These are phyloP conservation scores for Drosophila mojavensis DNA, from an alignment of 1,140 invertebrate species.

Conservation along the genomic window DNA sequence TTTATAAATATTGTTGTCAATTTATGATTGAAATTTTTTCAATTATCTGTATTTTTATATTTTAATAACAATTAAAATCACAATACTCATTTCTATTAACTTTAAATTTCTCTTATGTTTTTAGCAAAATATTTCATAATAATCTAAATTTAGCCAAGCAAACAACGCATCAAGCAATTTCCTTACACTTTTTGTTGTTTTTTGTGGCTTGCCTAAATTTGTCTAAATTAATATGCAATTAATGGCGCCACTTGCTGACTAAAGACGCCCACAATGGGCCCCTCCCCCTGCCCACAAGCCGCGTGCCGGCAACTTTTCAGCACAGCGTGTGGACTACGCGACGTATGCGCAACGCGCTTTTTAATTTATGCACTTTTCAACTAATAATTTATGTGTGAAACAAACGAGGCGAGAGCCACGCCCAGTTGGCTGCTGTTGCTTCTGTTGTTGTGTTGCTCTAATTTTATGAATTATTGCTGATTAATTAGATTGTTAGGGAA, in stretches of 20 bases:
- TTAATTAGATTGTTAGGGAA: constrained; percentile 61
- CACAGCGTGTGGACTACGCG: constrained; percentile 18
- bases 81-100: no score
- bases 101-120: no score
- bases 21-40: no score
- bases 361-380: constrained; percentile 61
- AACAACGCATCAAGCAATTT: background rate
- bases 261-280: background rate
- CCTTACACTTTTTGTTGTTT: background rate
- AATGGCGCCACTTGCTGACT: constrained; percentile 48
- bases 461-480: constrained; percentile 69
- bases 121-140: no score
- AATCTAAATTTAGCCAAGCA: background rate
- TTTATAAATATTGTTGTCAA: no score
- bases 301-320: constrained; percentile 22
- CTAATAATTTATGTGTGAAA: constrained; percentile 57
- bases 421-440: constrained; percentile 16
- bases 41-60: no score
- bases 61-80: no score
- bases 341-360: constrained; percentile 48
- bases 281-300: no score
- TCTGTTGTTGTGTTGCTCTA: constrained; percentile 44
- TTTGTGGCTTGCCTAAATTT: constrained; percentile 40
- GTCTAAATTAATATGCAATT: constrained; percentile 62
- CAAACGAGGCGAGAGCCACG: constrained; percentile 37